Conservation (phyloP, 1,140 invertebrate genomes). For the Asobara japonica region DNA sequence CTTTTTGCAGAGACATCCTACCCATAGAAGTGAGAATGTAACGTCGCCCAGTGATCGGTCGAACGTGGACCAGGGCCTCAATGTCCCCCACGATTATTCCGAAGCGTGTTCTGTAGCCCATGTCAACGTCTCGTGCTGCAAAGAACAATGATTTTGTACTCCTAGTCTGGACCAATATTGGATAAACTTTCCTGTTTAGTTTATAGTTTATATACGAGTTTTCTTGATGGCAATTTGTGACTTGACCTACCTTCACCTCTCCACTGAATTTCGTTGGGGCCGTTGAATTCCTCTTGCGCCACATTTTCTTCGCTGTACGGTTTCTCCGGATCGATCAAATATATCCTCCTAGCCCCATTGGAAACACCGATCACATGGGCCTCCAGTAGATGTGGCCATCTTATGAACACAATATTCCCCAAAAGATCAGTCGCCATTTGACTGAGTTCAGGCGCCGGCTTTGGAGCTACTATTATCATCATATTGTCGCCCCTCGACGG, state of each 20-base stretch:
- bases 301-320: slow-evolving; percentile 29
- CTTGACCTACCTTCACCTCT: background rate
- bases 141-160: too few species aligned
- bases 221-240: too few species aligned
- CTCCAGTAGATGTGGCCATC: slow-evolving; percentile 90
- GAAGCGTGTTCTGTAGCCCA: slow-evolving; percentile 72
- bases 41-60: slow-evolving; percentile 75
- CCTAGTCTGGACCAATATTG: too few species aligned
- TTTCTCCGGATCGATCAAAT: slow-evolving; percentile 22
- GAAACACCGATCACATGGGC: slow-evolving; percentile 61
- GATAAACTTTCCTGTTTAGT: too few species aligned
- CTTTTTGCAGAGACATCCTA: slow-evolving; percentile 74
- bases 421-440: slow-evolving; percentile 73
- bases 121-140: slow-evolving; percentile 41
- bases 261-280: background rate
- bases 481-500: slow-evolving; percentile 83
- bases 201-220: too few species aligned
- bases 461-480: slow-evolving; percentile 74
- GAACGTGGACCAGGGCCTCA: slow-evolving; percentile 77
- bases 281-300: slow-evolving; percentile 16
- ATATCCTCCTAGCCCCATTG: slow-evolving; percentile 36
- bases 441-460: slow-evolving; percentile 53
- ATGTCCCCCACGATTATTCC: slow-evolving; percentile 82
- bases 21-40: slow-evolving; percentile 68
- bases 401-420: slow-evolving; percentile 79